Conservation (phyloP, 2,888 invertebrate species). For the Hermaeophaga mercurialis region DNA sequence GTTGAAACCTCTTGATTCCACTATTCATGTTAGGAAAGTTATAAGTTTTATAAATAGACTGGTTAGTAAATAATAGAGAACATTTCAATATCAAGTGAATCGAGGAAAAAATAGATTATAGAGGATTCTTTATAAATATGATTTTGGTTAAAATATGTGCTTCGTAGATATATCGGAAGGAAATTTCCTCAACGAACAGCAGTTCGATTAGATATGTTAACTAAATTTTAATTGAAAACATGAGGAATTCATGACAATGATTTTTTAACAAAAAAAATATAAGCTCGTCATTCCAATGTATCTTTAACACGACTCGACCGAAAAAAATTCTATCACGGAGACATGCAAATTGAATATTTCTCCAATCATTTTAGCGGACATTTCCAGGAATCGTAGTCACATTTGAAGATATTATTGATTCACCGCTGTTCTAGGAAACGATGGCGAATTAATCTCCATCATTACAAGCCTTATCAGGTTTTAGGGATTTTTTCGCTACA, state of each 20-base stretch:
- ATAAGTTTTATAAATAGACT: too few species aligned
- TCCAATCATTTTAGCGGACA: slow-evolving; percentile 10
- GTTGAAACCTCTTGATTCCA: too few species aligned
- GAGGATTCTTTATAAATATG: too few species aligned
- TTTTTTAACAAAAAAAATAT: background rate
- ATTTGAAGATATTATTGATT: slow-evolving; percentile 16
- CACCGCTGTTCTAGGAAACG: slow-evolving; percentile 7
- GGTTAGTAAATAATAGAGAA: too few species aligned
- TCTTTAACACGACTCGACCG: slow-evolving; percentile 4
- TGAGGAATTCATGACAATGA: slow-evolving; percentile 3
- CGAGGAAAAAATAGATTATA: too few species aligned
- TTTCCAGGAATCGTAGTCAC: slow-evolving; percentile 15
- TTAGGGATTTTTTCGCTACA: slow-evolving; percentile 17
- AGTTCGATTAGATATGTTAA: background rate
- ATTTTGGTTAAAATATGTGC: too few species aligned
- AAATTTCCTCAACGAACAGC: background rate
- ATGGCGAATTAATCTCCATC: slow-evolving; percentile 9
- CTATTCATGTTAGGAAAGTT: too few species aligned
- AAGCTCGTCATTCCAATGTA: slow-evolving; percentile 1
- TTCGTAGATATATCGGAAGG: slow-evolving; percentile 1
- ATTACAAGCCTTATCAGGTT: slow-evolving; percentile 14
- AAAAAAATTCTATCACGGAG: slow-evolving; percentile 12
- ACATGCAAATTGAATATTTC: slow-evolving; percentile 17
- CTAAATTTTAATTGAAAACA: background rate
- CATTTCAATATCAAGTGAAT: too few species aligned